These are phyloP conservation scores for Parazoanthus swiftii DNA, from an alignment of 92 coral and sea anemone species.

Conservation along the genomic window DNA sequence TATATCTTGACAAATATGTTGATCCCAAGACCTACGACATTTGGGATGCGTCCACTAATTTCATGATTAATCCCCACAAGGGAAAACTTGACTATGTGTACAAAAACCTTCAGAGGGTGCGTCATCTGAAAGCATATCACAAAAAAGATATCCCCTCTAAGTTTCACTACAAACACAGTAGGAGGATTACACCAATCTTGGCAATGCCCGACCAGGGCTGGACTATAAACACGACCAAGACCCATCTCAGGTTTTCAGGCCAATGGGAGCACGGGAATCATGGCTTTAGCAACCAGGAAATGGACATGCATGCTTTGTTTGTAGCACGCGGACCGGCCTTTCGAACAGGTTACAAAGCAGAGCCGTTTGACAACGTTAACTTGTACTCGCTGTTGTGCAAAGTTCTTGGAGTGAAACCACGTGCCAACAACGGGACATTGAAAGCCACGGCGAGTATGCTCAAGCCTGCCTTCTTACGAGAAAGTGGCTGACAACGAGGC, in stretches of 20 bases:
- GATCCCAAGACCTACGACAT: conserved; percentile 62
- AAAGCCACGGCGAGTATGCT: conserved; percentile 18
- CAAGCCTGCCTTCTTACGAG: neutral
- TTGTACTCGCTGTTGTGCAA: conserved; percentile 82
- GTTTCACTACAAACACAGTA: conserved; percentile 61
- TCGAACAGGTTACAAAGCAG: conserved; percentile 60
- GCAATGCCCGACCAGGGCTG: conserved; percentile 80
- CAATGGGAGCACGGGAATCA: conserved; percentile 56
- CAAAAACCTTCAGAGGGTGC: conserved; percentile 58
- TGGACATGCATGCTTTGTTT: conserved; percentile 87
- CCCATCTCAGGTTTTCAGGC: conserved; percentile 19
- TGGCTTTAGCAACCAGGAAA: conserved; percentile 56
- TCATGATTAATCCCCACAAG: conserved; percentile 65
- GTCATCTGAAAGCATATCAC: conserved; percentile 66
- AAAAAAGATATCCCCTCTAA: conserved; percentile 71
- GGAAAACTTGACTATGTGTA: conserved; percentile 58
- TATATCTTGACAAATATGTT: conserved; percentile 65
- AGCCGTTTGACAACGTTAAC: conserved; percentile 67
- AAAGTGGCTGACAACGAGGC: too few relatives aligned
- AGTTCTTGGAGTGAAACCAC: conserved; percentile 71
- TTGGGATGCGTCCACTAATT: conserved; percentile 85
- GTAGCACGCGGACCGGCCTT: conserved; percentile 93
- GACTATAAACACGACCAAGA: conserved; percentile 64
- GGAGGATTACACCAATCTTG: conserved; percentile 74
- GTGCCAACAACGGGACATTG: conserved; percentile 89